phyloP scores from a whole-genome alignment of 2,797 vertebrate species.

The Sitta carolinensis region DNA sequence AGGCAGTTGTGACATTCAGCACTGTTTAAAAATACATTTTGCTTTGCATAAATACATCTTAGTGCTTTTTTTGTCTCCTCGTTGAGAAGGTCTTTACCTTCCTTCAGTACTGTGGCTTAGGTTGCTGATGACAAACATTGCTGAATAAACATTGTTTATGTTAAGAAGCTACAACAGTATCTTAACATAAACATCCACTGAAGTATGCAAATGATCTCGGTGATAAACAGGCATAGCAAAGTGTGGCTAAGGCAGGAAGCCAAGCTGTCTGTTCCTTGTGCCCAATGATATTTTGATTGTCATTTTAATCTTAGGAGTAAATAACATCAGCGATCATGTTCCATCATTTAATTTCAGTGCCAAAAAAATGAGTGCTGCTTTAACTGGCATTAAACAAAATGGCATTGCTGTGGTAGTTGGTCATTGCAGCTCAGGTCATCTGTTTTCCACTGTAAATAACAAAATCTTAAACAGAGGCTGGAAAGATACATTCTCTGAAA shows the following conservation, averaged over 20 bases:
- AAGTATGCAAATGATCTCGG: neutral
- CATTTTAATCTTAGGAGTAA: slow-evolving; percentile 59
- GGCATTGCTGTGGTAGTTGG: neutral
- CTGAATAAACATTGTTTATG: neutral
- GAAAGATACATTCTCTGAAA: neutral
- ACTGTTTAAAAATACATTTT: neutral
- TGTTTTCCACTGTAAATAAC: neutral
- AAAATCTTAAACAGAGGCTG: neutral
- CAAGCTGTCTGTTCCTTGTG: slow-evolving; percentile 30
- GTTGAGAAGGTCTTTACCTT: neutral
- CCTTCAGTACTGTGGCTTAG: neutral
- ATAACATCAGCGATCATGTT: slow-evolving; percentile 2
- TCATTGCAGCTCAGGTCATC: neutral
- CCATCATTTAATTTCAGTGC: slow-evolving; percentile 16
- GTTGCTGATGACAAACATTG: neutral
- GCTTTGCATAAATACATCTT: neutral
- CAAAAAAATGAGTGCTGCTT: neutral
- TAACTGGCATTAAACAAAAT: neutral
- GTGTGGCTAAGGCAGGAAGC: slow-evolving; percentile 20
- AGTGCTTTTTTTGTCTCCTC: neutral
- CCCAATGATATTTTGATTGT: slow-evolving; percentile 51
- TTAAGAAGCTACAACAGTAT: neutral
- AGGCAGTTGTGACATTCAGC: neutral
- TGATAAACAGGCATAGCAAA: slow-evolving; percentile 21
- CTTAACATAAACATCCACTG: slow-evolving; percentile 14